Base-by-base conservation (phyloP, 2,888 invertebrate genomes). In the Lasioglossum figueresi region DNA sequence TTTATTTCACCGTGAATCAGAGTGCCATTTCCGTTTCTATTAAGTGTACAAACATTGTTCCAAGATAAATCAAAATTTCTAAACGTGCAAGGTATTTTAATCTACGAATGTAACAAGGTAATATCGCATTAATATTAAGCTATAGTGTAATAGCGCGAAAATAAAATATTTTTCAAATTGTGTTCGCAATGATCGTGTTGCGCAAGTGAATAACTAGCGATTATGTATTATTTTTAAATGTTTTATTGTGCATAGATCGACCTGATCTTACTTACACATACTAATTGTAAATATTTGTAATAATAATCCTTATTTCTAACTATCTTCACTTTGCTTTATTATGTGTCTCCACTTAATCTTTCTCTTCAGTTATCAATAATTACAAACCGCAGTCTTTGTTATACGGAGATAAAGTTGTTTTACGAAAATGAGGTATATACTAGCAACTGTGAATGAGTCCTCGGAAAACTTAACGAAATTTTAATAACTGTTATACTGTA, bases 1-100 rank as follows among this genome's bases (percentile, higher is more conserved):
- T 88, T 90, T 87, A 85, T 83, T 87, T 83, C 82, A 89, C 93
- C 93, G 94, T 94, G 94, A 93, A 93, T 94, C 92, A 92, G 92
- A 92, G 94, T 94, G 94, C 94, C 94, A 94, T 94, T 92, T 85
- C 82, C 83, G 87, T 88, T 63, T 85, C 82, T 81, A 79, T 48
- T 85, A 88, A 78, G 63, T 79, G 78, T 78, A 56, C 68, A 80
- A 75, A 76, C 68, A 81, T 83, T 72, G 79, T 88, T 83, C 68
- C 76, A 79, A 87, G 80, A 86, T 59, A 79, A 91, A 91, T 91
- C 87, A 90, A 91, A 91, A 91, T 88, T 88, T 82, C 45, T 59
- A 43, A 79, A 75, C 82, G 63, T 71, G 71, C 82, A 81, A 86
- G 59, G 37, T 86, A 82, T 83, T 74, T 66, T 74, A 85, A 87